Evolutionary conservation across 2,797 vertebrate genomes (phyloP).

Genomic region (Hoplostethus mediterraneus): DNA sequence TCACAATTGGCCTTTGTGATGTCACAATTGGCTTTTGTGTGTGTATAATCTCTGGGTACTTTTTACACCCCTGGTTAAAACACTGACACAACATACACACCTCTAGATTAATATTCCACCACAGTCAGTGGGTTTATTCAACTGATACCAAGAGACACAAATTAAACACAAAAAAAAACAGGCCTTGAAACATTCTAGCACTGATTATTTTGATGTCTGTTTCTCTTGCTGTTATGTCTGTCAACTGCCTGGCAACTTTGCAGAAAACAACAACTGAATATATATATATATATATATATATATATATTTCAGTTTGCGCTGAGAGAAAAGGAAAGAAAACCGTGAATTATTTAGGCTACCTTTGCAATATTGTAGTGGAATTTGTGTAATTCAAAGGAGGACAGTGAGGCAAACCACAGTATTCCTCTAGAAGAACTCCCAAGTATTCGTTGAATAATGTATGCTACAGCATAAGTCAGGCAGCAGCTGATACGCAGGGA

Average conservation of each 20-base stretch:
- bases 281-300: constrained; percentile 19
- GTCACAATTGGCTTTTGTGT: too few species aligned
- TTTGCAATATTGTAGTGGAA: constrained; percentile 67
- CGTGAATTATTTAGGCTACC: constrained; percentile 77
- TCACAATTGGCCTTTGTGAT: too few species aligned
- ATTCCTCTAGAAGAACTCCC: constrained; percentile 66
- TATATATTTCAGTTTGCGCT: constrained; percentile 18
- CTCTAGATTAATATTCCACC: constrained; percentile 42
- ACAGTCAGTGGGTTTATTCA: constrained; percentile 26
- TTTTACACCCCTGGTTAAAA: too few species aligned
- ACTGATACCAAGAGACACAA: constrained; percentile 37
- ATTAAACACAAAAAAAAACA: background rate
- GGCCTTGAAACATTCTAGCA: constrained; percentile 31
- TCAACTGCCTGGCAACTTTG: constrained; percentile 39
- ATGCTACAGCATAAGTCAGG: constrained; percentile 75
- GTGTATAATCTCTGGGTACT: too few species aligned
- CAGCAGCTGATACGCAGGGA: constrained; percentile 75
- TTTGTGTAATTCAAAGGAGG: constrained; percentile 80
- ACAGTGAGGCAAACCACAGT: constrained; percentile 59
- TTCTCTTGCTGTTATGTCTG: constrained; percentile 23
- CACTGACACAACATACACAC: constrained; percentile 12
- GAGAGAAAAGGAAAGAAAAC: constrained; percentile 50
- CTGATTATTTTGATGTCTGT: constrained; percentile 22
- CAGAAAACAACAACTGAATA: constrained; percentile 26
- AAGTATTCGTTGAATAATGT: constrained; percentile 84